phyloP scores from a whole-genome alignment of 2,888 invertebrate species.

The Plagiodera versicolora region DNA sequence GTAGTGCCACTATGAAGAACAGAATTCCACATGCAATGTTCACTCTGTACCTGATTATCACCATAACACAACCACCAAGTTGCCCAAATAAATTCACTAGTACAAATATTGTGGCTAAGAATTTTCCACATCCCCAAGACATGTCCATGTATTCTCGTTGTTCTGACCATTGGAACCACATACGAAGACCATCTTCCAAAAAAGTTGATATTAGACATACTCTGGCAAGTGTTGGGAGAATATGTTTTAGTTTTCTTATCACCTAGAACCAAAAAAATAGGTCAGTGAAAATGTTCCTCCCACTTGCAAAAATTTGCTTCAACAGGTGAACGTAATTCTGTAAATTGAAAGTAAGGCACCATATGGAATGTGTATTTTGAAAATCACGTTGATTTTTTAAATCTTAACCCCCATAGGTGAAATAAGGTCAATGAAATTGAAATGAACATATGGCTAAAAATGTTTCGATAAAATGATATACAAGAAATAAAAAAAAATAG shows the following conservation, averaged over 20 bases:
- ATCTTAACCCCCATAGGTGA: not conserved
- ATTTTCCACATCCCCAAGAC: constrained; percentile 95
- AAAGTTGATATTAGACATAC: constrained; percentile 68
- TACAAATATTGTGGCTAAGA: constrained; percentile 93
- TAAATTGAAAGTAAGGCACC: not conserved
- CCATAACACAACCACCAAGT: constrained; percentile 95
- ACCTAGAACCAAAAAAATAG: constrained; percentile 63
- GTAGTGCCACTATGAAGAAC: constrained; percentile 94
- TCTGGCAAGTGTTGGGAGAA: constrained; percentile 93
- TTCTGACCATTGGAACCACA: constrained; percentile 99
- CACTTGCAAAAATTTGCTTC: not conserved
- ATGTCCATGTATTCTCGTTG: constrained; percentile 97
- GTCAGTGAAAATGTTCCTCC: not conserved
- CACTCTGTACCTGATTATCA: constrained; percentile 88
- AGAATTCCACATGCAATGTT: constrained; percentile 88
- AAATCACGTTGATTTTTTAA: constrained; percentile 15
- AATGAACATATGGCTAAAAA: too few relatives aligned
- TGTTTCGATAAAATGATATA: not conserved
- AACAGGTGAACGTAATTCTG: not conserved
- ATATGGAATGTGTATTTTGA: constrained; percentile 15
- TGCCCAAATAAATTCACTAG: constrained; percentile 94
- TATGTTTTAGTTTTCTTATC: constrained; percentile 85
- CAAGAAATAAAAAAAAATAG: not conserved
- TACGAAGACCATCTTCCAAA: constrained; percentile 57
- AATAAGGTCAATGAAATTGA: too few relatives aligned